Conservation (phyloP, 2,888 invertebrate species). For the Odontocolon sp. region DNA sequence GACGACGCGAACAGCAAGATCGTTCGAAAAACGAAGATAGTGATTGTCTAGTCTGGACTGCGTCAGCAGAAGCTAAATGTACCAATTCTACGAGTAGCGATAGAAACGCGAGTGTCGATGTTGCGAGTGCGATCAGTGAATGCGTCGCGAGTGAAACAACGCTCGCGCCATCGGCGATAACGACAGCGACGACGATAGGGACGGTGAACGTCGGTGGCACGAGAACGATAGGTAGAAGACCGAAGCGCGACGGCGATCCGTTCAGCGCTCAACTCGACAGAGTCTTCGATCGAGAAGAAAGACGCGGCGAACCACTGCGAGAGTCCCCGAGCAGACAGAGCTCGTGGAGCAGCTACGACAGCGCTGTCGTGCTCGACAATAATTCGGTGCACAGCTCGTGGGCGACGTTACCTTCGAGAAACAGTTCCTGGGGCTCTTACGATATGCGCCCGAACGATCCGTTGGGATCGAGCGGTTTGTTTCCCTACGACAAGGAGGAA, state of each 20-base stretch:
- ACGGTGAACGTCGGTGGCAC: constrained; percentile 53
- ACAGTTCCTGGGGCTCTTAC: constrained; percentile 88
- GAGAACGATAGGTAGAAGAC: constrained; percentile 68
- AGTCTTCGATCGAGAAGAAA: constrained; percentile 87
- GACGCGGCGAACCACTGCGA: constrained; percentile 74
- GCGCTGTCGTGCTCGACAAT: constrained; percentile 87
- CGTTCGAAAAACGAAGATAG: constrained; percentile 79
- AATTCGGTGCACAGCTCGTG: constrained; percentile 91
- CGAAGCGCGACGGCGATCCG: constrained; percentile 83
- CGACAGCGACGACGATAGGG: constrained; percentile 52
- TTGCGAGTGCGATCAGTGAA: constrained; percentile 61
- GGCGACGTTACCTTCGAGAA: constrained; percentile 87
- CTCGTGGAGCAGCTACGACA: constrained; percentile 90
- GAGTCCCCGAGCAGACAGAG: constrained; percentile 86
- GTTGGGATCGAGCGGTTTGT: constrained; percentile 81
- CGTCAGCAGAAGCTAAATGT: constrained; percentile 77
- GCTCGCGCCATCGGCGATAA: constrained; percentile 29
- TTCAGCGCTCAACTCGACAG: constrained; percentile 88
- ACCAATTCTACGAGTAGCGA: constrained; percentile 74
- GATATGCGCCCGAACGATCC: constrained; percentile 83
- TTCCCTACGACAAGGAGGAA: constrained; percentile 84
- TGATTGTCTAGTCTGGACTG: constrained; percentile 82
- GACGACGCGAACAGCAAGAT: no score
- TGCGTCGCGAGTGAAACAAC: constrained; percentile 40
- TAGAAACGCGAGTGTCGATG: constrained; percentile 69